These are phyloP conservation scores for Anagrus nilaparvatae DNA, from an alignment of 1,140 invertebrate genomes.

Conservation along the genomic window DNA sequence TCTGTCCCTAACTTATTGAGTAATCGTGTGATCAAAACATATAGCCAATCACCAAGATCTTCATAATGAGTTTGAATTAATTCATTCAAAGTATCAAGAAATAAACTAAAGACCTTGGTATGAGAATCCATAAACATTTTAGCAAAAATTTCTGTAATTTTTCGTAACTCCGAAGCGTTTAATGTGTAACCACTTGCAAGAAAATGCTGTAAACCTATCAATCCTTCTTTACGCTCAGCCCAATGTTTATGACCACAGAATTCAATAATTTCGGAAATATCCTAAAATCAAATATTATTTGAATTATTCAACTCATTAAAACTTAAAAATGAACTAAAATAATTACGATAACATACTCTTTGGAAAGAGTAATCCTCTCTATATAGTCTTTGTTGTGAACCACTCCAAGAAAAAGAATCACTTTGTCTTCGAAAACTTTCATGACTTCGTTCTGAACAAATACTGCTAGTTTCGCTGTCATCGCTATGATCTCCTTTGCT, in stretches of 20 bases:
- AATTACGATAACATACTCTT: slow-evolving; percentile 41
- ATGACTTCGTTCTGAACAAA: slow-evolving; percentile 84
- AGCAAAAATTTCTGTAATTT: slow-evolving; percentile 82
- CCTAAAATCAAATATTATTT: slow-evolving; percentile 42
- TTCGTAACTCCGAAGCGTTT: slow-evolving; percentile 59
- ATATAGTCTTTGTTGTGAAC: slow-evolving; percentile 66
- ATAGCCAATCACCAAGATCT: slow-evolving; percentile 85
- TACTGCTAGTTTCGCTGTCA: slow-evolving; percentile 88
- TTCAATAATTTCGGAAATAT: slow-evolving; percentile 81
- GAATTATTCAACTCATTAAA: background rate
- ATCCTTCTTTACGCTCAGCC: slow-evolving; percentile 85
- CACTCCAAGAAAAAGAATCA: slow-evolving; percentile 72
- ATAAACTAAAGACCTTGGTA: slow-evolving; percentile 88
- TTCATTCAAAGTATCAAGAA: slow-evolving; percentile 85
- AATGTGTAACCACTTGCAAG: slow-evolving; percentile 61
- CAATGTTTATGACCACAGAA: slow-evolving; percentile 80
- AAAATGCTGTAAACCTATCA: slow-evolving; percentile 69
- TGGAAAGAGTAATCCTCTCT: slow-evolving; percentile 50
- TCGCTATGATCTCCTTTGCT: slow-evolving; percentile 67
- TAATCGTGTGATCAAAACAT: slow-evolving; percentile 56
- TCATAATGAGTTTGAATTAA: slow-evolving; percentile 75
- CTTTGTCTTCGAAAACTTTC: slow-evolving; percentile 69
- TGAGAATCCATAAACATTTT: slow-evolving; percentile 98
- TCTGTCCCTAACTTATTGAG: slow-evolving; percentile 85
- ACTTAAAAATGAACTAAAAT: slow-evolving; percentile 4